These are phyloP conservation scores for Andrena cerasifolii DNA, from an alignment of 1,140 invertebrate species.

Conservation along the genomic window DNA sequence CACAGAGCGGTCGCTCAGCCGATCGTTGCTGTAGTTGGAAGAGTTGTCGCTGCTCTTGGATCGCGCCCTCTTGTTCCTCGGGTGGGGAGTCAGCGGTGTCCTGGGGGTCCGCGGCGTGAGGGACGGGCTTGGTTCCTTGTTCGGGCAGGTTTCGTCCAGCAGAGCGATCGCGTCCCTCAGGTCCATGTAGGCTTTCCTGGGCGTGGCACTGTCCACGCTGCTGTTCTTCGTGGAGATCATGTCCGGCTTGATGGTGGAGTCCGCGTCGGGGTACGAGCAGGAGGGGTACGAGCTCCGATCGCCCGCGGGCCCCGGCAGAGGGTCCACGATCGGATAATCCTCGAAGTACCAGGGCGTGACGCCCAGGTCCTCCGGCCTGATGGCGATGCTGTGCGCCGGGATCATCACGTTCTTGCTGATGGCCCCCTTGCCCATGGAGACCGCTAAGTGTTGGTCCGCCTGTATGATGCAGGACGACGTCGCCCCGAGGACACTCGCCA, in stretches of 20 bases:
- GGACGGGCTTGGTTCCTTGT: constrained; percentile 75
- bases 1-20: constrained; percentile 72
- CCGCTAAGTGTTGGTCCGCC: constrained; percentile 32
- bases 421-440: constrained; percentile 51
- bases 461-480: constrained; percentile 18
- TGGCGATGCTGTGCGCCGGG: constrained; percentile 60
- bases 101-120: constrained; percentile 76
- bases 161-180: constrained; percentile 77
- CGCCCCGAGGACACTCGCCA: constrained; percentile 8
- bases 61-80: constrained; percentile 73
- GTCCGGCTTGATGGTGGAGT: constrained; percentile 56
- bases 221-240: constrained; percentile 74
- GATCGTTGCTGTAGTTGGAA: constrained; percentile 78
- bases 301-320: constrained; percentile 47
- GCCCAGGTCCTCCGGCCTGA: constrained; percentile 75
- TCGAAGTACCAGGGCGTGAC: constrained; percentile 75
- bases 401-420: constrained; percentile 50
- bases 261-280: constrained; percentile 53
- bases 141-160: constrained; percentile 80
- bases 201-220: constrained; percentile 72
- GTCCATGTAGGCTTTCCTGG: constrained; percentile 79
- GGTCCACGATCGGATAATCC: constrained; percentile 51
- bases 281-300: constrained; percentile 76
- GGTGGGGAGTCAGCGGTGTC: constrained; percentile 75
- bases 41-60: constrained; percentile 81